Conservation (phyloP, 2,888 invertebrate species). For the Clistopyga incitator region DNA sequence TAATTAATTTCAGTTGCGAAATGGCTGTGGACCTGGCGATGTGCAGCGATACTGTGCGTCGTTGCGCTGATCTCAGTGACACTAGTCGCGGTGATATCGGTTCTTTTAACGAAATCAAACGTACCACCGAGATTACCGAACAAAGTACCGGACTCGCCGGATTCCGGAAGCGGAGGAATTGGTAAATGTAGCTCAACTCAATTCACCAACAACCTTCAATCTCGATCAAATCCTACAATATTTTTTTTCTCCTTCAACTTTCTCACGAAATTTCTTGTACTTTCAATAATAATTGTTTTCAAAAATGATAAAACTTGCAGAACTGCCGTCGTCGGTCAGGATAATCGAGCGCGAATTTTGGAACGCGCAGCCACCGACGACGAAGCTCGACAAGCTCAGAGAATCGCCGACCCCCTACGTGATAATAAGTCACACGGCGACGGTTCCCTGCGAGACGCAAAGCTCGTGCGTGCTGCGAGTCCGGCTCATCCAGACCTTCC, state of each 20-base stretch:
- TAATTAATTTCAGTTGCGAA: slow-evolving; percentile 72
- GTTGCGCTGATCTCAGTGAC: slow-evolving; percentile 72
- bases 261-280: slow-evolving; percentile 2
- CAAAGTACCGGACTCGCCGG: slow-evolving; percentile 17
- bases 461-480: slow-evolving; percentile 75
- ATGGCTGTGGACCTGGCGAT: slow-evolving; percentile 77
- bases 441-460: slow-evolving; percentile 79
- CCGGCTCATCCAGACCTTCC: slow-evolving; percentile 81
- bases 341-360: slow-evolving; percentile 87
- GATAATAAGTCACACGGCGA: slow-evolving; percentile 79
- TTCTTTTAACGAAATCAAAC: slow-evolving; percentile 64
- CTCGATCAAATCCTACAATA: no score
- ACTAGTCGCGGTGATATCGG: slow-evolving; percentile 68
- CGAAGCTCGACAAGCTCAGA: slow-evolving; percentile 65
- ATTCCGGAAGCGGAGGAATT: slow-evolving; percentile 49
- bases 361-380: slow-evolving; percentile 87
- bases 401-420: slow-evolving; percentile 78
- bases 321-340: slow-evolving; percentile 82
- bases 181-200: slow-evolving; percentile 38
- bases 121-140: slow-evolving; percentile 39
- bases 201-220: no score
- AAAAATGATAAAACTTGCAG: no score
- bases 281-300: no score
- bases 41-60: slow-evolving; percentile 72
- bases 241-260: no score